These are phyloP conservation scores for Xylota sylvarum DNA, from an alignment of 2,888 invertebrate genomes.

Conservation along the genomic window DNA sequence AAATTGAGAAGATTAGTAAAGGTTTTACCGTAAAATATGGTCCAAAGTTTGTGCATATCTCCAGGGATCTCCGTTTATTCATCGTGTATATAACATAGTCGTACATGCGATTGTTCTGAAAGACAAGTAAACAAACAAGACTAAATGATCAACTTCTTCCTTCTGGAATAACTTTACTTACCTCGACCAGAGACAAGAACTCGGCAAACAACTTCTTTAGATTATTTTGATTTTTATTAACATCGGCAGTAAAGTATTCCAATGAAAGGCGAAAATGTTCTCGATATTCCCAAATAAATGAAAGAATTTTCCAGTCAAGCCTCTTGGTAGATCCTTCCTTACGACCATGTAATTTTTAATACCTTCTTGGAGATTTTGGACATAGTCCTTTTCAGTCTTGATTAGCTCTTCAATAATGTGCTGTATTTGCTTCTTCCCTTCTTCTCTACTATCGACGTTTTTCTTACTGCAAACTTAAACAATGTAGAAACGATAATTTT, in stretches of 20 bases:
- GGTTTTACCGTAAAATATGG: slow-evolving; percentile 26
- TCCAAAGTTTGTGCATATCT: not conserved
- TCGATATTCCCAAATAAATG: slow-evolving; percentile 95
- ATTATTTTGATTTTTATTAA: slow-evolving; percentile 82
- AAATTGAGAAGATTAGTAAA: not conserved
- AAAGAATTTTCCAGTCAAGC: slow-evolving; percentile 65
- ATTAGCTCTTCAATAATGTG: slow-evolving; percentile 83
- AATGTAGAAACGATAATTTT: too few relatives aligned
- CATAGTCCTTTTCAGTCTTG: slow-evolving; percentile 83
- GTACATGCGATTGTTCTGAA: slow-evolving; percentile 15
- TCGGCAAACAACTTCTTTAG: slow-evolving; percentile 82
- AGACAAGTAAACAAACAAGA: not conserved
- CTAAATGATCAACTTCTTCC: not conserved
- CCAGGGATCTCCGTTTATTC: slow-evolving; percentile 5
- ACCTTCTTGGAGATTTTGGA: slow-evolving; percentile 82
- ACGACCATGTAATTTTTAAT: slow-evolving; percentile 81
- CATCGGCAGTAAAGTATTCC: slow-evolving; percentile 82
- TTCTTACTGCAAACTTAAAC: not conserved
- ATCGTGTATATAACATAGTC: slow-evolving; percentile 39
- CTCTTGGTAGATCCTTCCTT: slow-evolving; percentile 80
- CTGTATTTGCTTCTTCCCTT: not conserved
- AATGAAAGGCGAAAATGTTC: slow-evolving; percentile 95
- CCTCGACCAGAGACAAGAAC: slow-evolving; percentile 82
- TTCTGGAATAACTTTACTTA: slow-evolving; percentile 68
- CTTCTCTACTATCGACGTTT: not conserved